A percentile compares a stretch with the other conserved stretches of the same genome.
Conservation (phyloP, 2,113 vertebrate species). For the Melozone crissalis region DNA sequence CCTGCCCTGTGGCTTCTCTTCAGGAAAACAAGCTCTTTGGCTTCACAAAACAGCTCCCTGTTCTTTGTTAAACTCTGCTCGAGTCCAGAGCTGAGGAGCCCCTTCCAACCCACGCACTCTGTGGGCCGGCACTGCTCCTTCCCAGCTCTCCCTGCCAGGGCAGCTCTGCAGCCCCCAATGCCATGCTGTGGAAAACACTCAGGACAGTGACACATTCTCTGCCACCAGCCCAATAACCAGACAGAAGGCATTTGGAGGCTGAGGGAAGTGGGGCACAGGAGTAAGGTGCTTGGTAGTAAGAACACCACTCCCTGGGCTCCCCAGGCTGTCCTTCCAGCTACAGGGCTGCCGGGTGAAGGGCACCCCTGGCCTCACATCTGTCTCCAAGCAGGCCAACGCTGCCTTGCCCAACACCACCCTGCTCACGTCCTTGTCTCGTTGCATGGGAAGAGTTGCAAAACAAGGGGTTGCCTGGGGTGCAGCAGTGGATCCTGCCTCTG, state of each 20-base stretch:
- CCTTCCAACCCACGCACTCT: fast-evolving
- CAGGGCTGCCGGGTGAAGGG: not conserved
- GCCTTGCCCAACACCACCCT: not conserved
- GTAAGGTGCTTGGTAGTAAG: fast-evolving
- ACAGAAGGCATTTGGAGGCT: not conserved
- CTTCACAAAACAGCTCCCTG: not conserved
- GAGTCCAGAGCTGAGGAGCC: not conserved
- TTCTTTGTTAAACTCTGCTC: not conserved
- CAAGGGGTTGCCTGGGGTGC: not conserved
- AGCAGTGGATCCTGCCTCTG: not conserved
- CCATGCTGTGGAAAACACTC: fast-evolving
- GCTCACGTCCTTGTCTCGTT: fast-evolving
- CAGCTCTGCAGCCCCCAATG: not conserved
- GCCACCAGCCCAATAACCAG: not conserved
- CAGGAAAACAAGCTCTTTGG: not conserved
- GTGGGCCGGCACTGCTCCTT: not conserved
- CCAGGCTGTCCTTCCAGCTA: fast-evolving
- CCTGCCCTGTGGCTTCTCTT: not conserved
- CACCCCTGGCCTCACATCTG: fast-evolving
- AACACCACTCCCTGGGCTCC: not conserved
- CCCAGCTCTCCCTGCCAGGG: fast-evolving
- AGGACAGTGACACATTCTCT: not conserved
- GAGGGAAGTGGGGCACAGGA: not conserved
- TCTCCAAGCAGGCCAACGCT: not conserved
- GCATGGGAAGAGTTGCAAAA: not conserved